Evolutionary conservation across 2,797 vertebrate genomes (phyloP).

Genomic region (Urophycis tenuis): DNA sequence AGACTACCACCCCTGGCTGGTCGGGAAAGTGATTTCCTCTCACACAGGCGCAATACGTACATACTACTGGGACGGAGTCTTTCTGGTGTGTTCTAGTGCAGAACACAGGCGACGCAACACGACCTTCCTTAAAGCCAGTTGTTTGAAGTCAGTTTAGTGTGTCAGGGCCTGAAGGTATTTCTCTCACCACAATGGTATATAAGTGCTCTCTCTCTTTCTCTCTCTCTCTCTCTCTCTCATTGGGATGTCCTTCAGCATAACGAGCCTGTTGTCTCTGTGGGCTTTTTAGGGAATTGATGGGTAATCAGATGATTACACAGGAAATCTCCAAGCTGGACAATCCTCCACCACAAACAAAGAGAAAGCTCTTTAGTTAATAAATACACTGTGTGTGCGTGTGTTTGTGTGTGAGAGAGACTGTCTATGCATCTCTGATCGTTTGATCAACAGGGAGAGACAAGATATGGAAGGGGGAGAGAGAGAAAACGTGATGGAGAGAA

Average conservation of each 20-base stretch:
- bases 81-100: too few species aligned
- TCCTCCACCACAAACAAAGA: conserved; percentile 64
- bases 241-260: conserved; percentile 16
- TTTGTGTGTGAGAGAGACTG: not conserved
- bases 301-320: conserved; percentile 69
- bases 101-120: too few species aligned
- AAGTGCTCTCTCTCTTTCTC: conserved; percentile 28
- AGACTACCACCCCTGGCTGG: too few species aligned
- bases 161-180: too few species aligned
- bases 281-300: conserved; percentile 69
- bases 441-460: not conserved
- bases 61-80: too few species aligned
- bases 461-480: not conserved
- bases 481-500: conserved; percentile 39
- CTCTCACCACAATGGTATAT: too few species aligned
- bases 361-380: conserved; percentile 71
- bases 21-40: too few species aligned
- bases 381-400: conserved; percentile 38
- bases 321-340: conserved; percentile 66
- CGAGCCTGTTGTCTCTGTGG: conserved; percentile 12
- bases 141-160: too few species aligned
- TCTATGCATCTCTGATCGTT: not conserved
- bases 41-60: too few species aligned
- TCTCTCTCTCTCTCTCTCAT: conserved; percentile 44
- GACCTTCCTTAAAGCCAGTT: too few species aligned